These are phyloP conservation scores for Lycodopsis pacificus DNA, from an alignment of 2,797 vertebrate species.

Conservation along the genomic window DNA sequence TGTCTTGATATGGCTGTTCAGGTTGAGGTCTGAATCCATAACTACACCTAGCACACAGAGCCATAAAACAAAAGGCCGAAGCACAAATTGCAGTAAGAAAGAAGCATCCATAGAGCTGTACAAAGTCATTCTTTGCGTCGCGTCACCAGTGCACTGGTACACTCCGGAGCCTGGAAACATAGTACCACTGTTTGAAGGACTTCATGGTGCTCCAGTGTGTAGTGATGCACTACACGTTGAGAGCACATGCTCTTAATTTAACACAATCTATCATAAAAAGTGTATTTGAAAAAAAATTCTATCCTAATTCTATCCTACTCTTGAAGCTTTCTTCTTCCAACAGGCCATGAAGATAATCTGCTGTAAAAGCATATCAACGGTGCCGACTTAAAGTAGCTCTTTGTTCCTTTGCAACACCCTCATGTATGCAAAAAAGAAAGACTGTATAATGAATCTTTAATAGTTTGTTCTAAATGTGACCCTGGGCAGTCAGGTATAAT, in stretches of 20 bases:
- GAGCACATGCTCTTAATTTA: neutral
- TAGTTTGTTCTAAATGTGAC: neutral
- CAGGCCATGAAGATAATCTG: neutral
- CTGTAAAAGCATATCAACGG: neutral
- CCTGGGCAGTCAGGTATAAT: neutral
- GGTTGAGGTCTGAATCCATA: too few relatives aligned
- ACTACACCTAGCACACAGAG: neutral
- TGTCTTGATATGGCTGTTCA: too few relatives aligned
- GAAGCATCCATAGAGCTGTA: constrained; percentile 11
- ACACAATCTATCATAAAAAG: neutral
- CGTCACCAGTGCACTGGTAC: neutral
- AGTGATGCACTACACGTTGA: neutral
- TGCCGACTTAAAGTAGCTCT: constrained; percentile 4
- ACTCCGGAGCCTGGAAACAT: neutral
- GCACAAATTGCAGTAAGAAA: constrained; percentile 12
- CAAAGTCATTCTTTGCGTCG: neutral
- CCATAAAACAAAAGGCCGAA: constrained; percentile 9
- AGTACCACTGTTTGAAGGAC: constrained; percentile 7
- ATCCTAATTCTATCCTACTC: neutral
- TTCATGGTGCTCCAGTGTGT: neutral
- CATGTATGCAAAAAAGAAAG: neutral
- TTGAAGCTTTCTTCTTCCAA: neutral
- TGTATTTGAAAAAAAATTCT: neutral
- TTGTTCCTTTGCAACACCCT: neutral
- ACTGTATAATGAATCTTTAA: neutral